These are phyloP conservation scores for Cheilosia urbana DNA, from an alignment of 2,888 invertebrate genomes.

Conservation along the genomic window DNA sequence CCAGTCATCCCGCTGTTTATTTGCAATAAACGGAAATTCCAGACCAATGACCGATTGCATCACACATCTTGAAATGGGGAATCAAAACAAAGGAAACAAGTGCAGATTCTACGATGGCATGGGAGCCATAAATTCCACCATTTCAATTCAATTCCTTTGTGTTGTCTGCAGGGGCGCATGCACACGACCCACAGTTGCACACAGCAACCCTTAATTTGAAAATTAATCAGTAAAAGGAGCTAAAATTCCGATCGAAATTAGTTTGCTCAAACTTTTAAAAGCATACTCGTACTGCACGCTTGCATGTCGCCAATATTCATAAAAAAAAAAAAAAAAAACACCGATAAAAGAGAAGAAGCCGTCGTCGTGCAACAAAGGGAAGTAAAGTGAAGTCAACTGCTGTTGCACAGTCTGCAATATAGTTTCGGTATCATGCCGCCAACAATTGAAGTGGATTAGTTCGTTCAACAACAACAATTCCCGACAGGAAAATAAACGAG, in stretches of 20 bases:
- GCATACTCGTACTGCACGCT: slow-evolving; percentile 35
- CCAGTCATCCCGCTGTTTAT: neutral
- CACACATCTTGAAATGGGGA: slow-evolving; percentile 47
- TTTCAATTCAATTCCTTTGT: slow-evolving; percentile 41
- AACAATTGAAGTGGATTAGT: slow-evolving; percentile 49
- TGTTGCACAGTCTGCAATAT: slow-evolving; percentile 48
- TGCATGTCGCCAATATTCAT: slow-evolving; percentile 44
- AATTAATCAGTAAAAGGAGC: slow-evolving; percentile 56
- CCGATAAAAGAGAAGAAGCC: neutral
- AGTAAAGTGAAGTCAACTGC: slow-evolving; percentile 55
- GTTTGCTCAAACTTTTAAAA: slow-evolving; percentile 47
- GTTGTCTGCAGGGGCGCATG: neutral
- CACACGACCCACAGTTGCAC: slow-evolving; percentile 23
- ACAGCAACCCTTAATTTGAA: slow-evolving; percentile 34
- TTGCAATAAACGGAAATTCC: slow-evolving; percentile 40
- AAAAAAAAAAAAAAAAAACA: neutral
- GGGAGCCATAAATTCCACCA: slow-evolving; percentile 53
- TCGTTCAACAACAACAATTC: slow-evolving; percentile 36
- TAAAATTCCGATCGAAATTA: slow-evolving; percentile 55
- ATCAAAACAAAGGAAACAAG: slow-evolving; percentile 60
- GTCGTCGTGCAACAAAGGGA: slow-evolving; percentile 49
- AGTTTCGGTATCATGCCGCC: slow-evolving; percentile 51
- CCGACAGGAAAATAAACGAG: slow-evolving; percentile 49
- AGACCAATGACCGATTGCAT: slow-evolving; percentile 62
- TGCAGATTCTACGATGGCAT: slow-evolving; percentile 18